Evolutionary conservation across 92 coral and sea anemone genomes (phyloP), one percentile per base, ranked within the genome.

Genomic region (Siderastrea radians): DNA sequence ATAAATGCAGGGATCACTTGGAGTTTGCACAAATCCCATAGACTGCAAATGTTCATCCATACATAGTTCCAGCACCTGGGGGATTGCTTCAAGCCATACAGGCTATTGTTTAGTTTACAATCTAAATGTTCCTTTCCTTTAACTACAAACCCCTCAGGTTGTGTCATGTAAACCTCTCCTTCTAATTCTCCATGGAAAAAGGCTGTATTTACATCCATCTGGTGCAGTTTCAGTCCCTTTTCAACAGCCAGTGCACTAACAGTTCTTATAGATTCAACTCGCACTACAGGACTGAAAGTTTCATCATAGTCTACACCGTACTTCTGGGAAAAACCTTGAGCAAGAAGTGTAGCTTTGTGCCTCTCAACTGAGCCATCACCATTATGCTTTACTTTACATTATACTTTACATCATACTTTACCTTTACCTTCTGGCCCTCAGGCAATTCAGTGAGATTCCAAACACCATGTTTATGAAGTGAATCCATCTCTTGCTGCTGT

Each of bases 271-370:
- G n/a, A n/a, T n/a, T n/a, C n/a, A n/a, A n/a, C n/a, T n/a, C n/a
- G n/a, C 43, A 64, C 6, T n/a, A n/a, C 69, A 64, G 69, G 69
- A 64, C 45, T 64, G 46, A 64, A 64, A n/a, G 69, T 64, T 64
- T 92, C 94, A 88, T 87, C 92, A 69, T 92, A 92, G 74, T 92
- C 92, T 51, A 92, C 92, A 66, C 95, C 95, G 50, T 71, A 62
- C 59, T 65, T 91, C 69, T 91, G 92, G 11, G 89, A 91, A 43
- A 77, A 92, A 14, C 95, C 95, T 84, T 93, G 91, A 74, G 95
- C 93, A 69, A 89, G 88, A 81, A 89, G 89, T 77, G 93, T 89
- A 38, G 89, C 89, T 60, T 93, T 93, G 38, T 76, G 81, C 38
- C 86, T 74, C 43, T 89, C 95, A 19, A 91, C 84, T 19, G 87